These are phyloP conservation scores for Pseudoips prasinana DNA, from an alignment of 2,888 invertebrate species.

Conservation along the genomic window DNA sequence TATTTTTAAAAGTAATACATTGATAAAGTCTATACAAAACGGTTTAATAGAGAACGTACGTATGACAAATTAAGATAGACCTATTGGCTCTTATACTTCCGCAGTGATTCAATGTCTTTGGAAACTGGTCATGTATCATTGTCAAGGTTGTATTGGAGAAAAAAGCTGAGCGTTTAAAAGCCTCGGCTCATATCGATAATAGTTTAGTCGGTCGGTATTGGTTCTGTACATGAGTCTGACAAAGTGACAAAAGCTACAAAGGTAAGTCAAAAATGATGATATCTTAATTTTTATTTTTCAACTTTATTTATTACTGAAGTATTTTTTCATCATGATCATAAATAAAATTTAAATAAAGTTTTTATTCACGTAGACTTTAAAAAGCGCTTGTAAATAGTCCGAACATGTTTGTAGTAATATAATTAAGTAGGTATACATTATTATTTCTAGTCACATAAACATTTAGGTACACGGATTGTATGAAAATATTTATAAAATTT, in stretches of 20 bases:
- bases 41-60: not conserved
- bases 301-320: too few species aligned
- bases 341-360: too few species aligned
- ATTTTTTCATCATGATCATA: too few species aligned
- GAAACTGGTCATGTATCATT: constrained; percentile 37
- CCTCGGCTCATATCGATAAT: constrained; percentile 34
- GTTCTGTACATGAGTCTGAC: constrained; percentile 37
- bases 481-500: too few species aligned
- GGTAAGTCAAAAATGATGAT: constrained; percentile 24
- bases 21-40: too few species aligned
- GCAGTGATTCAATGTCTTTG: constrained; percentile 15
- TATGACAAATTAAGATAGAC: constrained; percentile 16
- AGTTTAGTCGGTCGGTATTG: constrained; percentile 45
- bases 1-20: not conserved
- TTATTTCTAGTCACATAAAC: too few species aligned
- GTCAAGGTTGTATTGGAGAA: constrained; percentile 44
- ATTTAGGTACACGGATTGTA: too few species aligned
- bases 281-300: not conserved
- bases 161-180: constrained; percentile 47
- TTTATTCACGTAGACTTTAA: too few species aligned
- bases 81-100: constrained; percentile 5
- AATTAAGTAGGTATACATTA: too few species aligned
- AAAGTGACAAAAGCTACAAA: constrained; percentile 19
- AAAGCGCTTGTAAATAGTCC: too few species aligned
- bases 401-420: too few species aligned